phyloP scores from a whole-genome alignment of 1,140 invertebrate species.

The Drosophila persimilis region DNA sequence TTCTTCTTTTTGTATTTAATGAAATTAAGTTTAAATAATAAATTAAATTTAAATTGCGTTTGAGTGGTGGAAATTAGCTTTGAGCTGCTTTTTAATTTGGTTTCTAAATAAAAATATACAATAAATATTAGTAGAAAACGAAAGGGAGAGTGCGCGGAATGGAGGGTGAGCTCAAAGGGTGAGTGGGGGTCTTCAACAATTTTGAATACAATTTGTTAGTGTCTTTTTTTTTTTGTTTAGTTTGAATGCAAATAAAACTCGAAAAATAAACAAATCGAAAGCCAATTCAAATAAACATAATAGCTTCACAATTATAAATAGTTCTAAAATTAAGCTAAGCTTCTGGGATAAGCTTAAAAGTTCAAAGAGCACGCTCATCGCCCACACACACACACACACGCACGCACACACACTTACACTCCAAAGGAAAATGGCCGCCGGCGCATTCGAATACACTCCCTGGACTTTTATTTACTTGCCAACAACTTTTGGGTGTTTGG shows the following conservation, averaged over 20 bases:
- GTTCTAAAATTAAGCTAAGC: slow-evolving; percentile 62
- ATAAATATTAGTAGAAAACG: slow-evolving; percentile 72
- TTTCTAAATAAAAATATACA: slow-evolving; percentile 65
- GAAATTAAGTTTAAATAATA: slow-evolving; percentile 36
- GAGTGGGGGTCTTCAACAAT: slow-evolving; percentile 26
- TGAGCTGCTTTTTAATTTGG: slow-evolving; percentile 70
- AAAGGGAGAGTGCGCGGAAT: not conserved
- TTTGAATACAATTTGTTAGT: not conserved
- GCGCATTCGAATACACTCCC: slow-evolving; percentile 37
- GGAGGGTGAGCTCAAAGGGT: slow-evolving; percentile 52
- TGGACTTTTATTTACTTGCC: slow-evolving; percentile 15
- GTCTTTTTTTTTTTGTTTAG: slow-evolving; percentile 5
- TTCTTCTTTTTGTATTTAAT: slow-evolving; percentile 10
- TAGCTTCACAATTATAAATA: slow-evolving; percentile 57
- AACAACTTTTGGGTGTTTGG: slow-evolving; percentile 35
- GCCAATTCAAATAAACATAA: slow-evolving; percentile 61
- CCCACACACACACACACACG: slow-evolving; percentile 24
- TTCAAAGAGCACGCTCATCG: slow-evolving; percentile 73
- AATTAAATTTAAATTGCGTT: slow-evolving; percentile 46
- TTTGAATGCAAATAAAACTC: slow-evolving; percentile 27
- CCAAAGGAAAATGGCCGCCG: slow-evolving; percentile 28
- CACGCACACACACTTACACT: not conserved
- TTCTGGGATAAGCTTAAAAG: slow-evolving; percentile 53
- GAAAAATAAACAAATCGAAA: slow-evolving; percentile 7
- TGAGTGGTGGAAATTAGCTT: slow-evolving; percentile 43